Conservation (phyloP, 2,888 invertebrate species). For the Hoplodrina ambigua region DNA sequence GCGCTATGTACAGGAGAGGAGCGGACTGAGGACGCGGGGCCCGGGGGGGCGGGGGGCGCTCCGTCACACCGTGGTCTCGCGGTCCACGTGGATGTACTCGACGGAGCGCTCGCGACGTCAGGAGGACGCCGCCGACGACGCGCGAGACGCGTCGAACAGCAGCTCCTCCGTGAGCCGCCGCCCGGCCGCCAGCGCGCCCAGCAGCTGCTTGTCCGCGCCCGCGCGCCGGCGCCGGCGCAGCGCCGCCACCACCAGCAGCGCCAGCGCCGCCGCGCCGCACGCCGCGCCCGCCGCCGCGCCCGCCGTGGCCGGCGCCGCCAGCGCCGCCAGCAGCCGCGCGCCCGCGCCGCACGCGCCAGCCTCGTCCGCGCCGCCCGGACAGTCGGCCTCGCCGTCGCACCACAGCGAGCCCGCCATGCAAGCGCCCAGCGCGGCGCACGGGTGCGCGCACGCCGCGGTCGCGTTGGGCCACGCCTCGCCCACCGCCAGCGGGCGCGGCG, state of each 20-base stretch:
- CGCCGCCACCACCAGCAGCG: constrained; percentile 86
- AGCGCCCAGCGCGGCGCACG: constrained; percentile 94
- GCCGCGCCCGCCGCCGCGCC: constrained; percentile 86
- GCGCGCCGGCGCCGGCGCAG: constrained; percentile 87
- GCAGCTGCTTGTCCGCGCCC: constrained; percentile 91
- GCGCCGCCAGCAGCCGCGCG: constrained; percentile 84
- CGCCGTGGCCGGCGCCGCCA: constrained; percentile 92
- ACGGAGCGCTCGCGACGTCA: constrained; percentile 97
- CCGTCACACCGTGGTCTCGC: constrained; percentile 97
- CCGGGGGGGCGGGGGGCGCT: constrained; percentile 67
- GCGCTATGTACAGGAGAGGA: constrained; percentile 42
- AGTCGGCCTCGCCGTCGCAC: constrained; percentile 92
- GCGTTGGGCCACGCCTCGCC: constrained; percentile 88
- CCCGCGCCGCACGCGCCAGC: constrained; percentile 92
- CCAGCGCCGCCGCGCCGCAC: constrained; percentile 87
- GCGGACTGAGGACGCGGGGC: constrained; percentile 46
- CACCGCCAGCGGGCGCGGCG: constrained; percentile 60
- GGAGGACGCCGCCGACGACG: constrained; percentile 92
- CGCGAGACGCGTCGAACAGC: constrained; percentile 91
- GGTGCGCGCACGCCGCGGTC: constrained; percentile 75
- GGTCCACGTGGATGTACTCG: constrained; percentile 97
- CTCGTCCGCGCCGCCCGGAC: constrained; percentile 84
- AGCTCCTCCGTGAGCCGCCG: constrained; percentile 93
- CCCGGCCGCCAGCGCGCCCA: constrained; percentile 90
- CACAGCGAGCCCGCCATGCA: constrained; percentile 94